These are phyloP conservation scores for Percopsis transmontana DNA, from an alignment of 2,113 vertebrate genomes.

Conservation along the genomic window DNA sequence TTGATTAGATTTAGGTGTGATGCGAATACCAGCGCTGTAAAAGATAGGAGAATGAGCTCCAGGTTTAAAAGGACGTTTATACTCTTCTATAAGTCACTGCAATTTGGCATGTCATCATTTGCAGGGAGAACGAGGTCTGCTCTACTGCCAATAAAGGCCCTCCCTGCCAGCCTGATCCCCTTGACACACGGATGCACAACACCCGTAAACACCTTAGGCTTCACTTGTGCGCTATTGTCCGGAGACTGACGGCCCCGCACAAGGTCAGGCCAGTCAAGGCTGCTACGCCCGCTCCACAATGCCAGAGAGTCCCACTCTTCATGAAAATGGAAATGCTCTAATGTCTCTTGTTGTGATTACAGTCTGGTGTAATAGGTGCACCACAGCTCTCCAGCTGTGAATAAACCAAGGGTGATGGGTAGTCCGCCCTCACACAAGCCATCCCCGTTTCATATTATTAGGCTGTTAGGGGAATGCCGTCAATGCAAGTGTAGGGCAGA, in stretches of 20 bases:
- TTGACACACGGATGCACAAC: slow-evolving; percentile 12
- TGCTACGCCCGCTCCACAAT: neutral
- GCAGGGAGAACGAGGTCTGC: too few species aligned
- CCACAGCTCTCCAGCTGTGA: slow-evolving; percentile 3
- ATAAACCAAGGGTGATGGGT: slow-evolving; percentile 23
- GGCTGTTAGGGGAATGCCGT: slow-evolving; percentile 19
- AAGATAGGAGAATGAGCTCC: too few species aligned
- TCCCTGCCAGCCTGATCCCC: too few species aligned
- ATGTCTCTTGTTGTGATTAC: slow-evolving; percentile 33
- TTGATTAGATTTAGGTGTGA: too few species aligned
- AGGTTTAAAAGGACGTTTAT: too few species aligned
- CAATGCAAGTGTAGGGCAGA: slow-evolving; percentile 29
- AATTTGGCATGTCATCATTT: too few species aligned
- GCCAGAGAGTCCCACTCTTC: slow-evolving; percentile 22
- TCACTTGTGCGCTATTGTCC: slow-evolving; percentile 22
- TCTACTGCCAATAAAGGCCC: too few species aligned
- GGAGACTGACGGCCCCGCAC: slow-evolving; percentile 21
- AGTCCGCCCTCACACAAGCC: neutral
- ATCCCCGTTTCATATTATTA: slow-evolving; percentile 29
- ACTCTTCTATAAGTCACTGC: too few species aligned
- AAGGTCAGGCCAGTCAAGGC: slow-evolving; percentile 54
- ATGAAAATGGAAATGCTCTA: slow-evolving; percentile 55
- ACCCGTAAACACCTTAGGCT: slow-evolving; percentile 17
- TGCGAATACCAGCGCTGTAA: too few species aligned
- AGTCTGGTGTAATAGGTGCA: slow-evolving; percentile 40